Evolutionary conservation across 1,140 invertebrate genomes (phyloP), one percentile per base, ranked within the genome.

Genomic region (Wasmannia auropunctata): DNA sequence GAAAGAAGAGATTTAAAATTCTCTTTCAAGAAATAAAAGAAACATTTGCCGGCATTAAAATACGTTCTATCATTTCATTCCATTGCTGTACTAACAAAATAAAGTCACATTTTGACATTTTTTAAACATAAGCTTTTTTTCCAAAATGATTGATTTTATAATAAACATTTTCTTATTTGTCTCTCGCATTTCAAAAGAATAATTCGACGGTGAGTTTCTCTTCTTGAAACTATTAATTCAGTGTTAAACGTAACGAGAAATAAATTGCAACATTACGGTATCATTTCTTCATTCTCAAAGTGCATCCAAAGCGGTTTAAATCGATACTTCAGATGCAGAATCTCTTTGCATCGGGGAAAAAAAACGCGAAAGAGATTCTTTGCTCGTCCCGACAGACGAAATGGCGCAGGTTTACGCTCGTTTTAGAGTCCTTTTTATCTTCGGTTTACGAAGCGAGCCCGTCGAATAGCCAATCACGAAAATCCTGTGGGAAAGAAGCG

Each of bases 361-460:
- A 75, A 51, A 46, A 74, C 25, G 10, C 60, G 14, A 49, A 37
- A 56, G 51, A 69, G 40, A 69, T 56, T 70, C 58, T 63, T 60
- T 34, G 28, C 40, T 79, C 60, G 14, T 25, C 69, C 16, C 70
- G 43, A 25, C 43, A 46, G n/a, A 63, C 28, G 63, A 67, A 86
- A 69, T 77, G 40, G 28, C 43, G 19, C 11, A 58, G 31, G 40
- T 80, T 70, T 80, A 70, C 8, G 34, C 14, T 37, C 54, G 28
- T 28, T 86, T 80, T 80, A 62, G 43, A 80, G 22, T 49, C 31
- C 63, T 69, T 80, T 80, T 86, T 70, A 86, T 86, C 43, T 51
- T 34, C 54, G 25, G 25, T 86, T 86, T 86, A 86, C 54, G 75
- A 31, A 54, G 31, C 16, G 46, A 77, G 75, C 56, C 14, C 22